These are phyloP conservation scores for Chlorodrepanis virens DNA, from an alignment of 2,113 vertebrate species.

Conservation along the genomic window DNA sequence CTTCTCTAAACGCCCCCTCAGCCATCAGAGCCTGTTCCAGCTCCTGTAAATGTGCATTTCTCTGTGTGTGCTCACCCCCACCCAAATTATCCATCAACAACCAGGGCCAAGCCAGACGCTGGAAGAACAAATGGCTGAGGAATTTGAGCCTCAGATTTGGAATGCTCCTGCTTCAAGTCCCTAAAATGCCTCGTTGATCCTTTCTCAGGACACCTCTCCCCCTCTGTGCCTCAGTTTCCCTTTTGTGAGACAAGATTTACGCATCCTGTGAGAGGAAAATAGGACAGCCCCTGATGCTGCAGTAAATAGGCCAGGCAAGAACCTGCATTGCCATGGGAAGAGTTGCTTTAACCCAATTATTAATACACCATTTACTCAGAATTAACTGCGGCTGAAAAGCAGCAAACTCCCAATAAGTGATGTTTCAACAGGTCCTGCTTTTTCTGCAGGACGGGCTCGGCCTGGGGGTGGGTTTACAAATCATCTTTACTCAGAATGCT, in stretches of 20 bases:
- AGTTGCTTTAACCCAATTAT: constrained; percentile 13
- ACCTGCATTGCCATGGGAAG: background rate
- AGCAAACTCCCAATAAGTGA: background rate
- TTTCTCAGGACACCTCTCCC: background rate
- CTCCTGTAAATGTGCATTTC: fast-evolving
- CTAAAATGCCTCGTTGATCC: background rate
- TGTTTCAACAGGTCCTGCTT: background rate
- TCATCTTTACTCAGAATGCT: background rate
- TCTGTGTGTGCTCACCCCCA: fast-evolving
- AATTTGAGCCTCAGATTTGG: background rate
- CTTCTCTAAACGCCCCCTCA: background rate
- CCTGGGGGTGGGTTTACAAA: background rate
- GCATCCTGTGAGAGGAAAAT: background rate
- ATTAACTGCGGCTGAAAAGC: background rate
- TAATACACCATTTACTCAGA: background rate
- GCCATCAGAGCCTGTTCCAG: background rate
- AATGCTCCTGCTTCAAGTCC: background rate
- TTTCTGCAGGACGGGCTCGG: background rate
- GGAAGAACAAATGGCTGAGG: fast-evolving
- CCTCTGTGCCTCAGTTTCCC: background rate
- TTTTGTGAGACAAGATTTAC: background rate
- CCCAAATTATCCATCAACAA: fast-evolving
- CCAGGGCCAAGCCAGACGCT: fast-evolving
- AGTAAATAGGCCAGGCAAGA: background rate
- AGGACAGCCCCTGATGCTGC: background rate